Evolutionary conservation across 1,140 invertebrate species (phyloP), one percentile per base, ranked within the genome.

Genomic region (Ceratosolen solmsi): DNA sequence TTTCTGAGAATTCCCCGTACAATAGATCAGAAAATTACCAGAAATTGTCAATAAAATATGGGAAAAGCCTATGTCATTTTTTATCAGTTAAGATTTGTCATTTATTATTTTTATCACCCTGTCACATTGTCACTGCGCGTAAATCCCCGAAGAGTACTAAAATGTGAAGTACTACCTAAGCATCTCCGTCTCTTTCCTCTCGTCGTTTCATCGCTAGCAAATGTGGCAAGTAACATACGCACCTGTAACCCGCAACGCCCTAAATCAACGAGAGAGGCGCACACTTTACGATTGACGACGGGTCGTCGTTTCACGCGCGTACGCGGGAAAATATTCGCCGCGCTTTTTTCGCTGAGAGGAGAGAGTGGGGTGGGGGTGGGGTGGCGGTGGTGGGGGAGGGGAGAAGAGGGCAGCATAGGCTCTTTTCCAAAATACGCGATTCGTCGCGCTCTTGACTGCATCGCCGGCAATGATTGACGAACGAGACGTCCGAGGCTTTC

Each of bases 361-460:
- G n/a, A n/a, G n/a, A n/a, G n/a, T n/a, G n/a, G 25, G 41, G 17
- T 3, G 46, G 30, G 38, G 22, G 22, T 9, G 33, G 36, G 15
- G 63, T 8, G 63, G 33, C 30, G 15, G n/a, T 1, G 22, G 17
- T 41, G 9, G 25, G 33, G 36, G 20, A 41, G 63, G 17, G 8
- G 25, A 17, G 30, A 56, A 7, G 49, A 25, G 38, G 49, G 20
- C 5, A 20, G 30, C 49, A 22, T 0, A 30, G 11, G 54, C 51
- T 73, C 70, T 81, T 73, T 73, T 81, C 79, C 79, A 68, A 75
- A 81, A 81, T 75, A 46, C 73, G 33, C 60, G 79, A 81, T 81
- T 81, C 79, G 79, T 20, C 79, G 41, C 72, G 72, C 79, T 54
- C 78, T 79, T 71, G 63, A 71, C 65, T 68, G 63, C 63, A 41